Base-by-base conservation (phyloP, 1,140 invertebrate genomes). In the Drosophila neocordata region DNA sequence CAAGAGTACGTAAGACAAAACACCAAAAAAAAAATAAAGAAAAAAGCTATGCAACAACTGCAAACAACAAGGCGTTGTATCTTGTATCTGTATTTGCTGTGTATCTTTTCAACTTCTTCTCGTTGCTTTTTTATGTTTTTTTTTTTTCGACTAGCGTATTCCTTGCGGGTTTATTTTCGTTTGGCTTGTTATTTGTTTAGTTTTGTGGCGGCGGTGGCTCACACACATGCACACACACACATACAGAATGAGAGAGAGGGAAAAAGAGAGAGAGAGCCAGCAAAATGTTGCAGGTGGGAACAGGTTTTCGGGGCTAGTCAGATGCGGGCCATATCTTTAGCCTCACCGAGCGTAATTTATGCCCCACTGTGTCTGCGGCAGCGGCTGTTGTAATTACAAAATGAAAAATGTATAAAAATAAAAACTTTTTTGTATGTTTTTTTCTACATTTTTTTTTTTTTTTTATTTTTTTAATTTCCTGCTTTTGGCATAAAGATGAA, bases 291-390 rank as follows among this genome's bases (percentile, higher is more conserved):
- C 83, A 88, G 83, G 83, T 88, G 83, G 83, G 83, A 88, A 88
- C 83, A 88, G 83, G 83, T 88, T 88, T 55, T 58, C n/a, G 27
- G 6, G 51, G 41, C 48, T 37, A 60, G 65, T 48, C 71, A 55
- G 83, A 87, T 87, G 82, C 82, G 82, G 82, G 82, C 82, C 75
- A 72, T 87, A 87, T 83, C 82, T 87, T 60, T 70, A 75, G 82
- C 70, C 83, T 83, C 62, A 34, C 76, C 65, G 59, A 65, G 83
- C 83, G 75, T 87, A 83, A 87, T 87, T 87, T 87, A 87, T 85
- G 79, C 82, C 74, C 82, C 82, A 87, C 83, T 82, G 81, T 67
- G 82, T 48, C 41, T 48, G 41, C 9, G 41, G 18, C 41, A 11
- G 41, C 27, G 48, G 20, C 20, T 22, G 74, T 68, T 71, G 82